Evolutionary conservation across 2,888 invertebrate species (phyloP).

Genomic region (Thelaira solivaga): DNA sequence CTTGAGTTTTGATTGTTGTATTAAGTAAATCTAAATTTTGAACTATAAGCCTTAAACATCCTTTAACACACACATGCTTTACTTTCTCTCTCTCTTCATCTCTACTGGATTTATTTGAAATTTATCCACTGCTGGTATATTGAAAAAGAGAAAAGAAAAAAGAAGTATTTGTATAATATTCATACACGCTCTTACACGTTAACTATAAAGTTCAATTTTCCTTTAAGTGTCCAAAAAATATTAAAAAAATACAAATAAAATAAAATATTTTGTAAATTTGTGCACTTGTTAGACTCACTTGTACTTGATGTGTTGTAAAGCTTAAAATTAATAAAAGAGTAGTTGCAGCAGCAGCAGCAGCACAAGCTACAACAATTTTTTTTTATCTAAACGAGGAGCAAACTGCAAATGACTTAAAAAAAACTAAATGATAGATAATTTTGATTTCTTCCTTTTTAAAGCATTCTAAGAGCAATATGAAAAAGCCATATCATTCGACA

Average conservation of each 20-base stretch:
- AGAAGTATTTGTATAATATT: not conserved
- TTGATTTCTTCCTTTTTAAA: too few species aligned
- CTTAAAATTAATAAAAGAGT: conserved; percentile 43
- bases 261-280: not conserved
- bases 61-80: not conserved
- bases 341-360: not conserved
- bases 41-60: conserved; percentile 13
- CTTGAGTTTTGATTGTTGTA: conserved; percentile 57
- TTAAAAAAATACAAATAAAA: not conserved
- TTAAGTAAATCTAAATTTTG: conserved; percentile 51
- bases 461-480: too few species aligned
- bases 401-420: too few species aligned
- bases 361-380: not conserved
- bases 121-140: too few species aligned
- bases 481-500: too few species aligned
- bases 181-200: not conserved
- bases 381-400: too few species aligned
- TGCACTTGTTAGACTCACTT: conserved; percentile 39
- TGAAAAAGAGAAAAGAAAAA: not conserved
- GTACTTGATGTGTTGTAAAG: conserved; percentile 49
- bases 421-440: too few species aligned
- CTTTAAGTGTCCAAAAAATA: conserved; percentile 8
- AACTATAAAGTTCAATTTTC: conserved; percentile 4
- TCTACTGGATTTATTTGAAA: not conserved
- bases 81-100: too few species aligned